A percentile compares a stretch with the other conserved stretches of the same genome.
These are phyloP conservation scores for Holocentrus rufus DNA, from an alignment of 2,797 vertebrate species.

Conservation along the genomic window DNA sequence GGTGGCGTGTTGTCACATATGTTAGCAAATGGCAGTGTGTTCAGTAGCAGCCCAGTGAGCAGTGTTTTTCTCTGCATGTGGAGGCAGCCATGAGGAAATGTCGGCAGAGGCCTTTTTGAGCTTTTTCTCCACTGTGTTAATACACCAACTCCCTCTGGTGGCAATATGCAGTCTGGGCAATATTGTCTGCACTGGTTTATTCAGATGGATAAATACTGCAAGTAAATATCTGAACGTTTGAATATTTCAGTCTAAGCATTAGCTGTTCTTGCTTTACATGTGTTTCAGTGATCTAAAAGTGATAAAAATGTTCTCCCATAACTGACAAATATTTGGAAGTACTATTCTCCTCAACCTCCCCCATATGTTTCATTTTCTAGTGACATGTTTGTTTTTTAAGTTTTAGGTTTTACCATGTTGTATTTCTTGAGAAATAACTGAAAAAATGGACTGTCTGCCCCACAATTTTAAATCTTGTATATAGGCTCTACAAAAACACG, in stretches of 20 bases:
- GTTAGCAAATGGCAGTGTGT: constrained; percentile 32
- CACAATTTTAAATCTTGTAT: background rate
- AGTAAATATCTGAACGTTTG: background rate
- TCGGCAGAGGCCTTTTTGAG: constrained; percentile 53
- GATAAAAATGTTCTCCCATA: no score
- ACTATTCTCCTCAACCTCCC: background rate
- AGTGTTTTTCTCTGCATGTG: constrained; percentile 28
- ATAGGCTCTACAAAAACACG: background rate
- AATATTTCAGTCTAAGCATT: background rate
- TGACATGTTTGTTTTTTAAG: background rate
- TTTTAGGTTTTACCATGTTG: background rate
- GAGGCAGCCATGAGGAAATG: constrained; percentile 62
- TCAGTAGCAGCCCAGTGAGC: constrained; percentile 34
- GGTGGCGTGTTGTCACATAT: background rate
- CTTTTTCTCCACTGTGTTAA: constrained; percentile 39
- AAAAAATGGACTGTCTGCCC: background rate
- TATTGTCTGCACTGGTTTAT: constrained; percentile 4
- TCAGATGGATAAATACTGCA: background rate
- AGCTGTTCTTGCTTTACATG: background rate
- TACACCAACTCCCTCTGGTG: constrained; percentile 71
- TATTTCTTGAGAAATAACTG: background rate
- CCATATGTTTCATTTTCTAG: no score
- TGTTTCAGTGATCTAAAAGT: no score
- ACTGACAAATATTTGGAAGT: no score
- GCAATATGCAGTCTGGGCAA: constrained; percentile 27